Conservation (phyloP, 2,113 vertebrate species). For the Trichomycterus rosablanca region DNA sequence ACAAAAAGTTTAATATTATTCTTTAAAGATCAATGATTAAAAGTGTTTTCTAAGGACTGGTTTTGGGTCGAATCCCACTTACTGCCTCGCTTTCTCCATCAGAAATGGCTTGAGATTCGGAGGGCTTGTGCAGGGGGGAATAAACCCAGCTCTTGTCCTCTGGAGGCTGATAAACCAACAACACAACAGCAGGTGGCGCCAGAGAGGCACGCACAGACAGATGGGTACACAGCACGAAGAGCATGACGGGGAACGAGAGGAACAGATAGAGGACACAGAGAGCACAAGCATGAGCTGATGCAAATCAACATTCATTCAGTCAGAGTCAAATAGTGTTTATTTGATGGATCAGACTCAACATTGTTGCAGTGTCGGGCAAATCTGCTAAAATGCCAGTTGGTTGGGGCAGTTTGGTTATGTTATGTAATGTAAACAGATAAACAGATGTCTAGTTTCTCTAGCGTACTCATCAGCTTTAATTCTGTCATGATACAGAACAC, state of each 20-base stretch:
- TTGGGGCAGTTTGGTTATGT: no score
- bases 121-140: slow-evolving; percentile 86
- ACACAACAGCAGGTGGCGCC: slow-evolving; percentile 64
- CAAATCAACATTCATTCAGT: slow-evolving; percentile 12
- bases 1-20: no score
- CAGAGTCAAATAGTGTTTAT: neutral
- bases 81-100: slow-evolving; percentile 88
- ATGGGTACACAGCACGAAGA: slow-evolving; percentile 54
- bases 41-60: neutral
- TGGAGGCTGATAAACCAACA: slow-evolving; percentile 59
- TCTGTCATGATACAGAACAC: no score
- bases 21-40: no score
- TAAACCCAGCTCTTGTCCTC: slow-evolving; percentile 92
- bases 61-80: slow-evolving; percentile 58
- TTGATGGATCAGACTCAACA: no score
- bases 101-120: slow-evolving; percentile 77
- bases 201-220: slow-evolving; percentile 44
- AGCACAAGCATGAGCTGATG: neutral
- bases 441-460: no score
- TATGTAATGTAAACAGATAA: no score
- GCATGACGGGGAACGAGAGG: slow-evolving; percentile 9
- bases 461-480: no score
- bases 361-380: no score
- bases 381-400: no score
- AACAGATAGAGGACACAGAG: slow-evolving; percentile 8